Conservation (phyloP, 2,888 invertebrate species). For the Spilarctia lutea region DNA sequence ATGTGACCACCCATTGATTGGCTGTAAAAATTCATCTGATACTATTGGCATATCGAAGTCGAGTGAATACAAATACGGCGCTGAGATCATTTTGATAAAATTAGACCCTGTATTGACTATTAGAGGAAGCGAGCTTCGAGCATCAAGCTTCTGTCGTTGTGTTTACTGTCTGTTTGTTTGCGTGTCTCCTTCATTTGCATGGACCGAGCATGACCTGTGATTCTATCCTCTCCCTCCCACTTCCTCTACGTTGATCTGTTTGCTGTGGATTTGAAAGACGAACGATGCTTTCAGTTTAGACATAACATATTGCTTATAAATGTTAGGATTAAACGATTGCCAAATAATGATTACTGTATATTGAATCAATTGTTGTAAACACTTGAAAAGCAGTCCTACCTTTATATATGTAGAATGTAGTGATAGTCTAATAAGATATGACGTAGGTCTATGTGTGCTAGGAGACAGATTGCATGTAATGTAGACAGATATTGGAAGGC, state of each 20-base stretch:
- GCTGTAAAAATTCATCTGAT: conserved; percentile 68
- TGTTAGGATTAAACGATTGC: conserved; percentile 41
- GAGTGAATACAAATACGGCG: conserved; percentile 50
- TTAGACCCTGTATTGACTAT: conserved; percentile 76
- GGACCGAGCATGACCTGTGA: conserved; percentile 81
- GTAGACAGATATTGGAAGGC: conserved; percentile 64
- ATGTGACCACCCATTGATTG: conserved; percentile 74
- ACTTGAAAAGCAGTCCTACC: conserved; percentile 60
- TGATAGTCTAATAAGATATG: conserved; percentile 64
- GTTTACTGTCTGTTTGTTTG: conserved; percentile 82
- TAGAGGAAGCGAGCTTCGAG: conserved; percentile 77
- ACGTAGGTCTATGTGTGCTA: conserved; percentile 77
- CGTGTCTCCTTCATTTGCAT: conserved; percentile 85
- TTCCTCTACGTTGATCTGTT: conserved; percentile 62
- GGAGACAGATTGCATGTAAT: conserved; percentile 73
- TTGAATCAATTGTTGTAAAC: conserved; percentile 55
- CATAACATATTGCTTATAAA: conserved; percentile 43
- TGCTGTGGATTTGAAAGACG: conserved; percentile 64
- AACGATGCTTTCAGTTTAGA: conserved; percentile 59
- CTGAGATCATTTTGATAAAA: conserved; percentile 61
- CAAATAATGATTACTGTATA: conserved; percentile 39
- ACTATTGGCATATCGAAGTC: conserved; percentile 57
- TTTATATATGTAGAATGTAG: conserved; percentile 66
- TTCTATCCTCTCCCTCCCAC: conserved; percentile 74
- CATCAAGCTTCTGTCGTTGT: conserved; percentile 83